Conservation (phyloP, 2,797 vertebrate species). For the Petrocephalus schoutedeni region DNA sequence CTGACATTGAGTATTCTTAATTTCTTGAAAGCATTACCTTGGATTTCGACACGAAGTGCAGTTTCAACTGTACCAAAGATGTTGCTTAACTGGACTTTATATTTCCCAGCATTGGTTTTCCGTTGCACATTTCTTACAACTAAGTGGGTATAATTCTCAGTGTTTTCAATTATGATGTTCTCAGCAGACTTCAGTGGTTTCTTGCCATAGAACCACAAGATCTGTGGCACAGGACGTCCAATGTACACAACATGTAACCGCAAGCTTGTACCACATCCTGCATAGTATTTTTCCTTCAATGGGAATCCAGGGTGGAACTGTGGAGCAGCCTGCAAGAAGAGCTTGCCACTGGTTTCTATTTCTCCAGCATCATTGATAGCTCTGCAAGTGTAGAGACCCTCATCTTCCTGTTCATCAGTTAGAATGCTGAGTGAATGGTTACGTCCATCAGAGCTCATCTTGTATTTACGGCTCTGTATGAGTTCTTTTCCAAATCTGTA, state of each 20-base stretch:
- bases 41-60: slow-evolving; percentile 86
- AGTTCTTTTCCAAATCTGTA: slow-evolving; percentile 94
- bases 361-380: slow-evolving; percentile 92
- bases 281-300: slow-evolving; percentile 88
- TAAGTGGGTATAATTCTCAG: slow-evolving; percentile 92
- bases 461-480: slow-evolving; percentile 95
- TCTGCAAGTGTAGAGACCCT: slow-evolving; percentile 90
- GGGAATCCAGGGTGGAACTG: slow-evolving; percentile 95
- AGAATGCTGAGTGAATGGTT: slow-evolving; percentile 84
- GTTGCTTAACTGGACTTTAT: slow-evolving; percentile 96
- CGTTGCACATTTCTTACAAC: slow-evolving; percentile 92
- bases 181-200: slow-evolving; percentile 87
- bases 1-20: not conserved
- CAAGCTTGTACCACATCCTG: slow-evolving; percentile 85
- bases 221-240: slow-evolving; percentile 91
- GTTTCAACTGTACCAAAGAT: slow-evolving; percentile 83
- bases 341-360: slow-evolving; percentile 88
- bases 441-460: slow-evolving; percentile 96
- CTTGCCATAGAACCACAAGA: slow-evolving; percentile 95
- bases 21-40: slow-evolving; percentile 70
- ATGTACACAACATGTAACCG: slow-evolving; percentile 94
- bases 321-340: slow-evolving; percentile 85
- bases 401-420: slow-evolving; percentile 96
- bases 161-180: slow-evolving; percentile 88
- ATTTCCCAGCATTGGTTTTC: slow-evolving; percentile 88